Base-by-base conservation (phyloP, 2,113 vertebrate genomes). In the Pavo muticus region DNA sequence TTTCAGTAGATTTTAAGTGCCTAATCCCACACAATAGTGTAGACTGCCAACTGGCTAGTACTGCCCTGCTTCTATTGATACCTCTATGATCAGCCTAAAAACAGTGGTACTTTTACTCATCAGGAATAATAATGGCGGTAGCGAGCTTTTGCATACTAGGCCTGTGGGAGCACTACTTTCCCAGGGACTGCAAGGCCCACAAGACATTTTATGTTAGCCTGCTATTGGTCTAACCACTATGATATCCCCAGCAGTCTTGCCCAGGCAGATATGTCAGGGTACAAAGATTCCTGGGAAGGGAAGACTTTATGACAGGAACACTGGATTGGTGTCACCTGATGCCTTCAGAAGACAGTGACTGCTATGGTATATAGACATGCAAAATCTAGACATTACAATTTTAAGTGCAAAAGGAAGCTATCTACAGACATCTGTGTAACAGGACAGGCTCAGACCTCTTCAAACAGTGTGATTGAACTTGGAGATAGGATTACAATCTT, bases 341-440 rank as follows among this genome's bases (percentile, higher is more conserved):
- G 32, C 29, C 17, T 88, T 91, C 61, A 76, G 67, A 89, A 85
- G 25, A 13, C 70, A 65, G n/a, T 52, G 11, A 37, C 29, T 80
- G 7, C 45, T 77, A 67, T 1, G 11, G 17, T 74, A 15, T 18
- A 12, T 6, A 54, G 52, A 65, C 14, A 44, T 60, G 35, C 50
- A 65, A 73, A 72, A 57, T 63, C 65, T 69, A 52, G 24, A 60
- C 63, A 27, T 60, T 52, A 63, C 13, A 12, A 72, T 60, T 88
- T 83, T 37, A 93, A 86, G 76, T 86, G 39, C 39, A 94, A 90
- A 93, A 81, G 82, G 47, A 81, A 67, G 14, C n/a, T 81, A 59
- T 70, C 52, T 75, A 30, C n/a, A 92, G 61, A 44, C 32, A n/a
- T 20, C 1, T 61, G 15, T 81, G 19, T 68, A 57, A 72, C 50